Evolutionary conservation across 2,888 invertebrate genomes (phyloP).

Genomic region (Andrena flavipes): DNA sequence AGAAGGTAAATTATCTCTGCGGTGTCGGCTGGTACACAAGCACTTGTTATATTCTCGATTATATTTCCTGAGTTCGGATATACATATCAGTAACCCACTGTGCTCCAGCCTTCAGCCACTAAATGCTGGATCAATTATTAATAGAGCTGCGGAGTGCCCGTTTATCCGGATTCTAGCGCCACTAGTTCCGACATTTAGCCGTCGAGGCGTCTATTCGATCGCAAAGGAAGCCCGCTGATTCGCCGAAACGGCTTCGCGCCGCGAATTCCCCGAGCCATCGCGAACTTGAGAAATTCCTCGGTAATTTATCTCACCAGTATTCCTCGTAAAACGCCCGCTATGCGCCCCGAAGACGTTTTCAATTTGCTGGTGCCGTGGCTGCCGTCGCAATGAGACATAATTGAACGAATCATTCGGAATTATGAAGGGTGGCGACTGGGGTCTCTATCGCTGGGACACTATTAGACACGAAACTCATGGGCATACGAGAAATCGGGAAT

Average conservation of each 20-base stretch:
- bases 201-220: slow-evolving; percentile 18
- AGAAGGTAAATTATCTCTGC: too few relatives aligned
- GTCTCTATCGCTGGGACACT: not conserved
- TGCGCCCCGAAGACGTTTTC: slow-evolving; percentile 40
- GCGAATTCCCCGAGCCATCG: slow-evolving; percentile 38
- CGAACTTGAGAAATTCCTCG: slow-evolving; percentile 44
- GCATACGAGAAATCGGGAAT: not conserved
- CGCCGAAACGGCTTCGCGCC: slow-evolving; percentile 35
- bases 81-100: too few relatives aligned
- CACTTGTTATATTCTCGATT: too few relatives aligned
- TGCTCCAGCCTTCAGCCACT: not conserved
- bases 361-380: slow-evolving; percentile 20
- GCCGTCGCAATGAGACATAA: slow-evolving; percentile 32
- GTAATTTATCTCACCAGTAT: slow-evolving; percentile 41
- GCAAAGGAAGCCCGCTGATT: slow-evolving; percentile 19
- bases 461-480: not conserved
- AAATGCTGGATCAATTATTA: slow-evolving; percentile 25
- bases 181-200: not conserved
- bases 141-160: not conserved
- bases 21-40: too few relatives aligned
- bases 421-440: slow-evolving; percentile 24
- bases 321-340: slow-evolving; percentile 34
- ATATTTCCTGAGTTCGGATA: too few relatives aligned
- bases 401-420: slow-evolving; percentile 52
- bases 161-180: slow-evolving; percentile 6